These are phyloP conservation scores for Alcedo atthis DNA, from an alignment of 2,797 vertebrate species.

Conservation along the genomic window DNA sequence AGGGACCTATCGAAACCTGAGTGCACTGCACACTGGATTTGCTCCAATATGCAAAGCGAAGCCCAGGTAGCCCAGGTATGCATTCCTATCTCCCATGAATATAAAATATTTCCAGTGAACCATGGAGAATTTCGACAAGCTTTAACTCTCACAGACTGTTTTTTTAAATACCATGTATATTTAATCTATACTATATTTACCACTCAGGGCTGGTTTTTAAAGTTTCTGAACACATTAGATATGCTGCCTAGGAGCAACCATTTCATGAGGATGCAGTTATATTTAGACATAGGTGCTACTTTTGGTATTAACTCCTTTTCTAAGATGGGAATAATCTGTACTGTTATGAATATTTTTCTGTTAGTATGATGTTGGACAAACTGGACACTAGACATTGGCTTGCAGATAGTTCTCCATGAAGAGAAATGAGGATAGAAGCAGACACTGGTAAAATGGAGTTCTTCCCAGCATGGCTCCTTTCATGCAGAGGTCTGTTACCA, in stretches of 20 bases:
- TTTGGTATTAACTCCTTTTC: neutral
- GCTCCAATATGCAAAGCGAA: neutral
- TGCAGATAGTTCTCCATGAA: neutral
- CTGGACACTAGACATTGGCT: neutral
- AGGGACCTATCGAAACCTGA: neutral
- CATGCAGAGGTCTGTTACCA: neutral
- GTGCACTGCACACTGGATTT: neutral
- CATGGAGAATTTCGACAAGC: neutral
- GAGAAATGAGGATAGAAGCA: neutral
- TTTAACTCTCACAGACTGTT: neutral
- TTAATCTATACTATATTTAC: conserved; percentile 1
- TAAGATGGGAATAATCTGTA: neutral
- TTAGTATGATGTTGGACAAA: neutral
- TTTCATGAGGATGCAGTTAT: neutral
- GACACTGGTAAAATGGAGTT: neutral
- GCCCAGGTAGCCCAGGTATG: neutral
- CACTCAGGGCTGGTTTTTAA: neutral
- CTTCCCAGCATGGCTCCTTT: neutral
- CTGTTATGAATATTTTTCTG: neutral
- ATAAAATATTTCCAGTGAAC: neutral
- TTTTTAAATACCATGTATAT: conserved; percentile 18
- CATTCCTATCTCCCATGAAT: neutral
- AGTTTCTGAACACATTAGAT: conserved; percentile 28
- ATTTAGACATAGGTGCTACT: conserved; percentile 1
- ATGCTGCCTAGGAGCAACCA: neutral